Conservation (phyloP, 1,140 invertebrate species). For the Drosophila paulistorum region DNA sequence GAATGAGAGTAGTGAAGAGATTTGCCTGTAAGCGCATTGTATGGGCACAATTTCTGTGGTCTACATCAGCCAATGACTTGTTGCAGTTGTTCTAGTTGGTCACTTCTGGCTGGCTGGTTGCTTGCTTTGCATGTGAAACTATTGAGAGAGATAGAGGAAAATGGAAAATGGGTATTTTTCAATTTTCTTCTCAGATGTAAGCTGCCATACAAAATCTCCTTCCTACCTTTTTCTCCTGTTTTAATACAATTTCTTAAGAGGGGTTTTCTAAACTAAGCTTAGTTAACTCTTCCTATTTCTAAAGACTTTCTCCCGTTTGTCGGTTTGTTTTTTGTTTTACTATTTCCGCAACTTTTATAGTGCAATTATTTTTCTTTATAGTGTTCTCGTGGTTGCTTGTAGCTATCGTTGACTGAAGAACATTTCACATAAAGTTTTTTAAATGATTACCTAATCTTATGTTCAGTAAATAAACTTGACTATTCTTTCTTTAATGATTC, state of each 20-base stretch:
- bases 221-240: not conserved
- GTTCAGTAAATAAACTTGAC: too few relatives aligned
- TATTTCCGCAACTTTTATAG: too few relatives aligned
- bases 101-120: constrained; percentile 18
- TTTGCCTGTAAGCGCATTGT: constrained; percentile 1
- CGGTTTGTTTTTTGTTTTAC: too few relatives aligned
- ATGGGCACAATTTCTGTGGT: constrained; percentile 2
- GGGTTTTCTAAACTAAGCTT: too few relatives aligned
- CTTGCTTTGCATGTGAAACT: not conserved
- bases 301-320: too few relatives aligned
- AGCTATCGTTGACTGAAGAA: too few relatives aligned
- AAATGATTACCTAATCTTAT: too few relatives aligned
- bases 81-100: constrained; percentile 43
- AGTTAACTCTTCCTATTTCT: not conserved
- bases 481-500: too few relatives aligned
- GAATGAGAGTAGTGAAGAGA: not conserved
- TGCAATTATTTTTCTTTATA: too few relatives aligned
- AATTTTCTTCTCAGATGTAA: not conserved
- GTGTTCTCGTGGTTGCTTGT: too few relatives aligned
- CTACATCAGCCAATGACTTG: constrained; percentile 15
- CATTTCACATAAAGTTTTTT: too few relatives aligned
- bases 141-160: not conserved
- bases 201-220: not conserved
- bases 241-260: not conserved
- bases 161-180: not conserved